Base-by-base conservation (phyloP, 1,140 invertebrate genomes). In the Lordiphosa mommai region DNA sequence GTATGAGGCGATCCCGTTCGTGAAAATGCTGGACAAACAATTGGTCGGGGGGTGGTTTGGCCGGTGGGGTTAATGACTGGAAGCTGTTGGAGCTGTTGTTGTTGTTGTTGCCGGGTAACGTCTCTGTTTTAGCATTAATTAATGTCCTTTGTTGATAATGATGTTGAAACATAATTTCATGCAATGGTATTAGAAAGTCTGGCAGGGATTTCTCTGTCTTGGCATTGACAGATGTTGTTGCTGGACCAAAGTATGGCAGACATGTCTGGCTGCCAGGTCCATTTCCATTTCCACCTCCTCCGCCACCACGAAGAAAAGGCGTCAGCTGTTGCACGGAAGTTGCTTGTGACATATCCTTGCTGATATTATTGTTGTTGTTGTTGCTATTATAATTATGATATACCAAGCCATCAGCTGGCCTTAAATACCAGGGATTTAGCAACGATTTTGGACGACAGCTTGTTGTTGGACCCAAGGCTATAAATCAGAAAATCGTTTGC, bases 1-100 rank as follows among this genome's bases (percentile, higher is more conserved):
- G 87, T 70, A 88, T 88, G 36, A 82, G 86, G 33, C 87, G 87
- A 82, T 88, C 87, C 36, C 87, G 66, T 73, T 88, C 87, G 65
- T 88, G 87, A 47, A 88, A 88, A 41, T 88, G 84, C 37, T 66
- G 74, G 16, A 87, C 87, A 59, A 88, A 88, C 37, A 72, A 51
- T 47, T 88, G 86, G 9, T 88, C 86, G 41, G 72, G 72, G 53
- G 71, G 1, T 57, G 38, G n/a, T 58, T 16, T 40, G 61, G 29
- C 34, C 44, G 70, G 51, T 59, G 70, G 71, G 70, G 69, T 77
- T 82, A 71, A 88, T 67, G 85, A 70, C 71, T 86, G 49, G 33
- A 80, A 79, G 23, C 23, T 27, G 23, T 6, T 27, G 23, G 23
- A 27, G 23, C 23, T 53, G 71, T 82, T 64, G 79, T 63, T 60